Conservation (phyloP, 2,888 invertebrate genomes). For the Scaptodrosophila latifasciaeformis region DNA sequence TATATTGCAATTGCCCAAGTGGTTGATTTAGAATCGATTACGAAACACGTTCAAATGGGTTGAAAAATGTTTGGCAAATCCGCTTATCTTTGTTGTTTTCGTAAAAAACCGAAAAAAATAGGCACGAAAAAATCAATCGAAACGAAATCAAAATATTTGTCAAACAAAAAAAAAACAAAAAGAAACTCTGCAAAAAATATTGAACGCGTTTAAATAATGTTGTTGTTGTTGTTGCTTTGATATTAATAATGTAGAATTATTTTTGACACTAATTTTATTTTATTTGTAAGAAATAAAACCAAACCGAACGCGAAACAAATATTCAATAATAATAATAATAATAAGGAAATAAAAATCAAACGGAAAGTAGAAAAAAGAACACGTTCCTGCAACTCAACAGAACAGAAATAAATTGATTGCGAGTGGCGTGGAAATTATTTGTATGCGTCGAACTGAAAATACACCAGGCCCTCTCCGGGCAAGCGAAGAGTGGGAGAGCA, state of each 20-base stretch:
- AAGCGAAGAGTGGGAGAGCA: too few relatives aligned
- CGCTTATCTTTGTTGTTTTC: constrained; percentile 7
- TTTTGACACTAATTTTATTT: constrained; percentile 5
- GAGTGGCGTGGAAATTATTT: constrained; percentile 59
- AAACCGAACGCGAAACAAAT: constrained; percentile 48
- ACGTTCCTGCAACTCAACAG: constrained; percentile 75
- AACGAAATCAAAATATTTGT: constrained; percentile 1
- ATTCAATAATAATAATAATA: constrained; percentile 63
- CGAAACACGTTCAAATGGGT: constrained; percentile 41
- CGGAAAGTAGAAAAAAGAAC: constrained; percentile 74
- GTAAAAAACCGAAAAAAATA: neutral
- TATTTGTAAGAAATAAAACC: constrained; percentile 51
- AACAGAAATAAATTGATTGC: constrained; percentile 74
- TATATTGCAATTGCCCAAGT: constrained; percentile 1
- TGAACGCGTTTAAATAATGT: constrained; percentile 4
- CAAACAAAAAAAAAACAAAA: constrained; percentile 1
- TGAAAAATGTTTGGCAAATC: constrained; percentile 3
- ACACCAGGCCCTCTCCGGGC: too few relatives aligned
- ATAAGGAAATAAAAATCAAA: constrained; percentile 74
- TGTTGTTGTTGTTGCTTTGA: constrained; percentile 2
- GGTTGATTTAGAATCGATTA: constrained; percentile 47
- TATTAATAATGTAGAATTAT: too few relatives aligned
- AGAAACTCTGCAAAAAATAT: too few relatives aligned
- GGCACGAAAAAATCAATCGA: neutral
- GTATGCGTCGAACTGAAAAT: constrained; percentile 42